Evolutionary conservation across 1,140 invertebrate genomes (phyloP), one percentile per base, ranked within the genome.

Genomic region (Anthonomus grandis): DNA sequence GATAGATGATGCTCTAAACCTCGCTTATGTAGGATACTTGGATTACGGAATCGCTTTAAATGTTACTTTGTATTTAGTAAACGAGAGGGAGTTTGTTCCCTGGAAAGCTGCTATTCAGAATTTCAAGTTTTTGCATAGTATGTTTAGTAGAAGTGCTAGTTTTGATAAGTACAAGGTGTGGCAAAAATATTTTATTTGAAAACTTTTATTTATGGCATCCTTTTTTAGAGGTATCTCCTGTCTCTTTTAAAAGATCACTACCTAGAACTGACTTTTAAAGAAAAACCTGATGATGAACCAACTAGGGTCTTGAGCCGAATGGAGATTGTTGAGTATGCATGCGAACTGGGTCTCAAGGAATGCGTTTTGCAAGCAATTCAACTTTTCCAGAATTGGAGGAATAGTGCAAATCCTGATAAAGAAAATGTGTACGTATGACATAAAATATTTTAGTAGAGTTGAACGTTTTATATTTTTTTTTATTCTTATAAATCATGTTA

Each of bases 1-100:
- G 3, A 77, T 96, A 0, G 90, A 95, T 66, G 93, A 96, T 71
- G 85, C 89, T 0, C 79, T 95, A 64, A 91, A 90, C 65, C 75
- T 97, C 25, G 91, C 90, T 0, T 71, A 84, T n/a, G 82, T 82
- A 8, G 83, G 82, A 10, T 75, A 78, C 36, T 62, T 90, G 1
- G 74, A 79, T 47, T 90, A 90, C 62, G 69, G 77, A 1, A 82
- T 82, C 0, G 88, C 89, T 4, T 70, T 93, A 59, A 83, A 90
- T 59, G 76, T 90, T 0, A 89, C 86, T 0, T 81, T 79, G 18
- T 92, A 91, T 66, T 73, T 93, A 36, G 73, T 67, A 0, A 79
- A 86, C 48, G 90, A 93, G 74, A 78, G 78, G 3, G 87, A 89
- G 19, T 89, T 85, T 67, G 77, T 91, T 1, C 88, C 90, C 0